Conservation (phyloP, 1,140 invertebrate species). For the Drosophila serrata region DNA sequence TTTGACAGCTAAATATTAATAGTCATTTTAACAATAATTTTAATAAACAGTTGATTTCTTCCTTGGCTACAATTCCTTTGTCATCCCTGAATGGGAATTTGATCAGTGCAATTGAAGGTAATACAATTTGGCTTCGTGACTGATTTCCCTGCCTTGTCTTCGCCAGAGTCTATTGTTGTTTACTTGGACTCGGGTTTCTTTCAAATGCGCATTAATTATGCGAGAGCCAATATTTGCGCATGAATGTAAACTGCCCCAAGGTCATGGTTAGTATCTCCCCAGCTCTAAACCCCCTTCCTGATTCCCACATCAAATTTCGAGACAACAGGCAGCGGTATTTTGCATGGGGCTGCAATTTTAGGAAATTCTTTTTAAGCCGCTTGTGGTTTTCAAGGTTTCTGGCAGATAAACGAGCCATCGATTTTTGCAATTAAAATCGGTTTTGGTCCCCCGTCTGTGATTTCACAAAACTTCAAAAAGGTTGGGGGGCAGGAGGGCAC, state of each 20-base stretch:
- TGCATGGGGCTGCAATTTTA: slow-evolving; percentile 24
- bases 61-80: neutral
- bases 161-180: slow-evolving; percentile 29
- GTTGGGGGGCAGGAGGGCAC: no score
- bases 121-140: slow-evolving; percentile 1
- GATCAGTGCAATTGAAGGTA: slow-evolving; percentile 16
- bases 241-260: slow-evolving; percentile 51
- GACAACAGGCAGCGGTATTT: slow-evolving; percentile 5
- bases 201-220: slow-evolving; percentile 66
- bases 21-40: neutral
- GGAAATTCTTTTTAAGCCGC: slow-evolving; percentile 36
- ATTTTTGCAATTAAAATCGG: slow-evolving; percentile 54
- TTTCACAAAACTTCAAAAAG: slow-evolving; percentile 36
- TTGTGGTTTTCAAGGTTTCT: slow-evolving; percentile 39
- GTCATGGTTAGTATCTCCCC: slow-evolving; percentile 24
- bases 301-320: slow-evolving; percentile 6
- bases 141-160: slow-evolving; percentile 15
- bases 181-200: slow-evolving; percentile 25
- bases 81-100: slow-evolving; percentile 5
- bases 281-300: neutral
- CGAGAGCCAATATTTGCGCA: slow-evolving; percentile 50
- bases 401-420: slow-evolving; percentile 21
- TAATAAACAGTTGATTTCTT: neutral
- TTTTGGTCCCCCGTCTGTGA: slow-evolving; percentile 4
- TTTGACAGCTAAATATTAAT: neutral